A percentile compares a stretch with the other conserved stretches of the same genome.
These are phyloP conservation scores for Heliothis peltigera DNA, from an alignment of 2,888 invertebrate genomes.

Conservation along the genomic window DNA sequence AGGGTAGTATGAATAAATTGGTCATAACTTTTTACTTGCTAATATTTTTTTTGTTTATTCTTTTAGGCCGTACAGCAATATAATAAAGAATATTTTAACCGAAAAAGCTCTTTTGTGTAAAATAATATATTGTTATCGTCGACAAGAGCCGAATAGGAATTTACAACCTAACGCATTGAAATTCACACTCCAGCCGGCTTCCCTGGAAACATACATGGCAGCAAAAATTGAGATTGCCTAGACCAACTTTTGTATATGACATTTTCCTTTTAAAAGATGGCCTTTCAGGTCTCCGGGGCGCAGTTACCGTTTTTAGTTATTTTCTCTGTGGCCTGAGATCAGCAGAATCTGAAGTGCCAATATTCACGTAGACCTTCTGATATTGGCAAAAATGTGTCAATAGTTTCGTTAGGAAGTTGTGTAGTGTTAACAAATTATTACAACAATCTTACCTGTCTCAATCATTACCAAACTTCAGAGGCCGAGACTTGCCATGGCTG, in stretches of 20 bases:
- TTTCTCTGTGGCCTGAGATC: no score
- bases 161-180: slow-evolving; percentile 6
- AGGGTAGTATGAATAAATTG: not conserved
- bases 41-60: not conserved
- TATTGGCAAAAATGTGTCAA: no score
- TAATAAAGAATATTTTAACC: slow-evolving; percentile 13
- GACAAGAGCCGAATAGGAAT: slow-evolving; percentile 32
- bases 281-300: not conserved
- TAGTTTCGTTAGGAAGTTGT: no score
- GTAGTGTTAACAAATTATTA: no score
- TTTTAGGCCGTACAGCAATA: not conserved
- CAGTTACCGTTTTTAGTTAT: no score
- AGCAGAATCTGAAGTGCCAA: no score
- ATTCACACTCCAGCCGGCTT: not conserved
- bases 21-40: not conserved
- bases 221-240: not conserved
- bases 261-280: not conserved
- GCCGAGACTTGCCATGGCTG: no score
- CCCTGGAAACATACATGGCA: slow-evolving; percentile 5
- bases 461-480: no score
- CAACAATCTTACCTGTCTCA: no score
- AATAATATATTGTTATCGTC: slow-evolving; percentile 23
- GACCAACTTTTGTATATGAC: not conserved
- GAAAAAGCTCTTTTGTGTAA: slow-evolving; percentile 9
- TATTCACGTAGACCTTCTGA: no score